Base-by-base conservation (phyloP, 1,140 invertebrate species). In the Spodoptera frugiperda region DNA sequence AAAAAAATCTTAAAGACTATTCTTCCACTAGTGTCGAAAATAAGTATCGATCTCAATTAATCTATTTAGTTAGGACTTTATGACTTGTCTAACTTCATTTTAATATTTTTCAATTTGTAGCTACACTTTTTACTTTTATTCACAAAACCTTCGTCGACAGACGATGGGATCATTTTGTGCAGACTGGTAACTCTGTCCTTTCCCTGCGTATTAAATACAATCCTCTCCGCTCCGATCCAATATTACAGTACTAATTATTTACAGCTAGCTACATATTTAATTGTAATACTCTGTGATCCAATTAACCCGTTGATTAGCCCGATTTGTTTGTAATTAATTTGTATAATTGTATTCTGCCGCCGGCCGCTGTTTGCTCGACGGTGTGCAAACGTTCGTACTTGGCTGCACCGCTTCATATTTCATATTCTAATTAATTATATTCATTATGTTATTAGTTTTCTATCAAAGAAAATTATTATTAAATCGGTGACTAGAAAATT, bases 261-360 rank as follows among this genome's bases (percentile, higher is more conserved):
- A 55, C 51, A 68, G 65, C 51, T 53, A 71, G 51, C 51, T 71
- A 71, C 51, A 71, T 71, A 71, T 57, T 71, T 71, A 71, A 71
- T 71, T 44, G 68, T 55, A 55, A 71, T 71, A 25, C 51, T 30
- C 68, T 33, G 53, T 44, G 68, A 71, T 55, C 53, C 53, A 71
- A 71, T 71, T 71, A 71, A 21, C 33, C 25, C 51, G 68, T 46
- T 71, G 53, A 71, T 71, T 71, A 71, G 51, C 30, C 49, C 68
- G 68, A 71, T 55, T 55, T 55, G 53, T 71, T 55, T 55, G 25
- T 71, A 44, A 71, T 71, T 55, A 55, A 55, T 55, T 71, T 55
- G 25, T 39, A 44, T 21, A 44, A 71, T 55, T 71, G 51, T 68
- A 51, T 68, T 68, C 21, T 68, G 65, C 19, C 25, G 2, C 15